Base-by-base conservation (phyloP, 2,888 invertebrate species). In the Neelides folsomi region DNA sequence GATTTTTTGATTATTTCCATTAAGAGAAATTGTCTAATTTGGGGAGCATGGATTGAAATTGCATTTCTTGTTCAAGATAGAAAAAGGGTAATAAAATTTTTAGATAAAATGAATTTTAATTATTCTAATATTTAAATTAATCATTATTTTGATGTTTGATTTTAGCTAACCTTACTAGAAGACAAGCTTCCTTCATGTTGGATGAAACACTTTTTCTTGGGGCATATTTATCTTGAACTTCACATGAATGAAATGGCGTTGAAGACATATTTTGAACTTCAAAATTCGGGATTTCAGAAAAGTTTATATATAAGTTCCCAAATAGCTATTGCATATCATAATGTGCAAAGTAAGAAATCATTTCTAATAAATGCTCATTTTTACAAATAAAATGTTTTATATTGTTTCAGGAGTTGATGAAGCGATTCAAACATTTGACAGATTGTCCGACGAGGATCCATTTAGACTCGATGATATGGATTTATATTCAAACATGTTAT, bases 1-100 rank as follows among this genome's bases (percentile, higher is more conserved):
- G 80, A 83, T 60, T 78, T 85, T 45, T 75, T 97, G 40, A 77
- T 85, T 16, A 81, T 86, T 66, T 79, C 93, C 0, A 78, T 90
- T 10, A 78, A 81, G 53, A 75, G 78, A 40, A 80, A 83, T 50
- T 93, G 93, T 0, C 79, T 87, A 66, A 78, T 93, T 55, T 98
- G 97, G 97, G 83, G 89, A 40, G 86, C 94, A 0, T 98, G 97
- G 89, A 75, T 88, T 36, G 94, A 95, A 70, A 73, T 98, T 12
- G 84, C 90, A 0, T 79, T 83, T 8, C 73, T 97, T 1, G 81
- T 95, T 49, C 79, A 81, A 57, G 86, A 87, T 65, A 82, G 83
- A 70, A 85, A 86, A 66, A 84, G 82, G 67, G 74, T 74, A 64
- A 62, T 56, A 20, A n/a, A n/a, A 18, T 35, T 5, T 38, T 12